phyloP scores from a whole-genome alignment of 2,113 vertebrate genomes.

The Lampris megalopsis region DNA sequence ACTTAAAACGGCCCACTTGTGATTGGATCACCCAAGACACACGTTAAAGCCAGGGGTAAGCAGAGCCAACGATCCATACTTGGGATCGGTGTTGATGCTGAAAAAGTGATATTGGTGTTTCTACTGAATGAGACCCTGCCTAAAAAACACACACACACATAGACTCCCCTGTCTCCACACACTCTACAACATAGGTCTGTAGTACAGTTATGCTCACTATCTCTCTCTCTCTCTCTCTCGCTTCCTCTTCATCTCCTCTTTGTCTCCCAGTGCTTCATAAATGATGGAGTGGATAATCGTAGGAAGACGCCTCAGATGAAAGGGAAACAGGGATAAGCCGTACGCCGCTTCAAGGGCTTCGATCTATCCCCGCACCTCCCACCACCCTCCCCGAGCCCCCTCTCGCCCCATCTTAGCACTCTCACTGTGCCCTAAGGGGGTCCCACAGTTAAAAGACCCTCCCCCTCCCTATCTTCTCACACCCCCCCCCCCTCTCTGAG shows the following conservation, averaged over 20 bases:
- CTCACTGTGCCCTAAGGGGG: constrained; percentile 56
- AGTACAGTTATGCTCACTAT: not conserved
- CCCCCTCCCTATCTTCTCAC: not conserved
- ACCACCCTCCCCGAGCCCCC: constrained; percentile 53
- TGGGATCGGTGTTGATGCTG: too few species aligned
- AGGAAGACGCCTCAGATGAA: constrained; percentile 71
- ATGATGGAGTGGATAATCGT: constrained; percentile 73
- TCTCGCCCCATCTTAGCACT: constrained; percentile 48
- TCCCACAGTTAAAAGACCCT: constrained; percentile 48
- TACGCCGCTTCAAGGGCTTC: constrained; percentile 54
- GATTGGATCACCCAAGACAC: too few species aligned
- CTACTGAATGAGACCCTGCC: too few species aligned
- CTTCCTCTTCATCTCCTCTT: constrained; percentile 40
- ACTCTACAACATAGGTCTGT: constrained; percentile 34
- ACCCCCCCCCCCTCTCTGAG: constrained; percentile 4
- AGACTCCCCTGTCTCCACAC: constrained; percentile 5
- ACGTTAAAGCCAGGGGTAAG: too few species aligned
- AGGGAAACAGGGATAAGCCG: constrained; percentile 70
- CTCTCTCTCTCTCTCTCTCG: not conserved
- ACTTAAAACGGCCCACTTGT: too few species aligned
- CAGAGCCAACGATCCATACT: too few species aligned
- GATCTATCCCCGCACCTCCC: constrained; percentile 22
- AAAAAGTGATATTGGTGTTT: too few species aligned
- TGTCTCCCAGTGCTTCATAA: constrained; percentile 73
- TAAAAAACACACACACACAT: not conserved